A percentile compares a stretch with the other conserved stretches of the same genome.
Evolutionary conservation across 2,113 vertebrate genomes (phyloP).

Genomic region (Elachura formosa): DNA sequence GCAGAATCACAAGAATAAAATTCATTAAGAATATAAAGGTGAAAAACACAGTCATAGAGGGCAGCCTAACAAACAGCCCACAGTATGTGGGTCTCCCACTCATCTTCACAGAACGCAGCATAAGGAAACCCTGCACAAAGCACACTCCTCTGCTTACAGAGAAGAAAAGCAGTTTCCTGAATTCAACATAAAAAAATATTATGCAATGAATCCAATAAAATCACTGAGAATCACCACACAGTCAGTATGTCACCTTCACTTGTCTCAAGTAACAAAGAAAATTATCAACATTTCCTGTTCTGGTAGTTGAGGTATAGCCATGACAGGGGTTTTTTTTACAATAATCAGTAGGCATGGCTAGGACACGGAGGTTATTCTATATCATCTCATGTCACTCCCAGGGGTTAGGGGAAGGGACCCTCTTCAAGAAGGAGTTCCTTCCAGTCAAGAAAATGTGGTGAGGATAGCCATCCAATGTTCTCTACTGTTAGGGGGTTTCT

Average conservation of each 20-base stretch:
- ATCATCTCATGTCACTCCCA: not conserved
- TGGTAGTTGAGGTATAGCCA: not conserved
- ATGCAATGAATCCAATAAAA: not conserved
- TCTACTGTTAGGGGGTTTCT: not conserved
- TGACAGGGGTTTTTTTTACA: not conserved
- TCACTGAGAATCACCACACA: not conserved
- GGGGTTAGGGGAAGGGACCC: not conserved
- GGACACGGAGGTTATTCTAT: accelerated
- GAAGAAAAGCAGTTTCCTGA: not conserved
- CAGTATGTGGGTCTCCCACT: not conserved
- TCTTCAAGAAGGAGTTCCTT: not conserved
- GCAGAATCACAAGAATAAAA: not conserved
- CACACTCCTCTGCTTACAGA: not conserved
- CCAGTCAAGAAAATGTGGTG: not conserved
- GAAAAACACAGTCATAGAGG: not conserved
- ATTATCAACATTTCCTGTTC: not conserved
- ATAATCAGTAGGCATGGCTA: not conserved
- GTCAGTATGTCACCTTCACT: not conserved
- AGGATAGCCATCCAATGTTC: too few species aligned
- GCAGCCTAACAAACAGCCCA: not conserved
- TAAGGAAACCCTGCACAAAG: not conserved
- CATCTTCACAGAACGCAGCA: not conserved
- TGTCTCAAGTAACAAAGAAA: not conserved
- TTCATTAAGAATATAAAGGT: not conserved
- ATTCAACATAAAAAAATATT: not conserved